Base-by-base conservation (phyloP, 2,888 invertebrate species). In the Athrips mouffetella region DNA sequence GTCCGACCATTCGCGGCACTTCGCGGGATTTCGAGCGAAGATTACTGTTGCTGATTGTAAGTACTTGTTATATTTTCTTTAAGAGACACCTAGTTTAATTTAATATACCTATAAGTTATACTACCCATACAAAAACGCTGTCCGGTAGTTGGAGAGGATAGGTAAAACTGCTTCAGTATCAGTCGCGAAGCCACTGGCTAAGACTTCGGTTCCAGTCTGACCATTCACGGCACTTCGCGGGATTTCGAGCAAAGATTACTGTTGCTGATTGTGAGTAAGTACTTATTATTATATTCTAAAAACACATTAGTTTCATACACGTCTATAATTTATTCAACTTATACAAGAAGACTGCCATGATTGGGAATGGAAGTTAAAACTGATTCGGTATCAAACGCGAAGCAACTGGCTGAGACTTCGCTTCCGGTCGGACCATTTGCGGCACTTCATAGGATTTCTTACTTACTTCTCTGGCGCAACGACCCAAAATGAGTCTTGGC, bases 131-230 rank as follows among this genome's bases (percentile, higher is more conserved):
- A 6, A 76, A 89, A 3, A 88, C 92, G 0, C 80, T 92, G 5
- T 96, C 95, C 73, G 95, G 95, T 10, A 94, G 96, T 77, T 95
- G 94, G 94, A 93, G 92, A 62, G 91, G 91, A 21, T 92, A 92
- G 67, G 85, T 95, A 48, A 96, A 95, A 71, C 84, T 94, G 16
- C 80, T 95, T 42, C 90, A 87, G 0, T 83, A 93, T 82, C 91
- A 91, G 49, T 92, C 93, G 16, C 70, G 78, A 2, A 89, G 90
- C 1, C 91, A 92, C 44, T 85, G 87, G 53, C 75, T 95, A 50
- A 84, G 90, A n/a, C 73, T 96, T 45, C 89, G 91, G 46, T 95
- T 96, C 78, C 89, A 89, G 30, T 92, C 94, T 0, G 96, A 96
- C 78, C 94, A 94, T 67, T 94, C 94, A 0, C 91, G 93, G 60